Evolutionary conservation across 2,888 invertebrate genomes (phyloP).

Genomic region (Allophyes oxyacanthae): DNA sequence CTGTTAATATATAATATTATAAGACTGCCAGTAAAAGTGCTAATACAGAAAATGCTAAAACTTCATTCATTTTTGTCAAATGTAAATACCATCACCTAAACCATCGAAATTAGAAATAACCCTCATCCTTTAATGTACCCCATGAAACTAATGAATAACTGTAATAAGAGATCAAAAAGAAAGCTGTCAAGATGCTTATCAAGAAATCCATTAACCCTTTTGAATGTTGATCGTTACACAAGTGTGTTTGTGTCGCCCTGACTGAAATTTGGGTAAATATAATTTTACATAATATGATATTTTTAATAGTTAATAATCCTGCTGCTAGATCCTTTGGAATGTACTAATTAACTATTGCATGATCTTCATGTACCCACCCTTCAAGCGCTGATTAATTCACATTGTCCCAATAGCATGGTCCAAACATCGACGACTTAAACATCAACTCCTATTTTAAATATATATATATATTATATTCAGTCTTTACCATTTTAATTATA

Average conservation of each 20-base stretch:
- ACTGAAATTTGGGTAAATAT: conserved; percentile 88
- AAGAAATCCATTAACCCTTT: conserved; percentile 77
- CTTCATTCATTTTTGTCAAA: conserved; percentile 64
- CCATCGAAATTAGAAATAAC: conserved; percentile 52
- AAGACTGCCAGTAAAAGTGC: conserved; percentile 9
- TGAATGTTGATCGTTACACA: conserved; percentile 80
- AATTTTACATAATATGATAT: conserved; percentile 81
- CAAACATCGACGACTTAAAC: conserved; percentile 58
- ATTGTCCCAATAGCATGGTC: conserved; percentile 78
- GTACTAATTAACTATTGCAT: conserved; percentile 86
- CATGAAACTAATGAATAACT: conserved; percentile 58
- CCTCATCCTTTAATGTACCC: conserved; percentile 53
- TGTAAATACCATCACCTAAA: conserved; percentile 48
- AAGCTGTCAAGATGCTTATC: conserved; percentile 89
- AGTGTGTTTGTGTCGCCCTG: conserved; percentile 87
- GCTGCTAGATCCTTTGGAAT: conserved; percentile 85
- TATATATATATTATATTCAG: too few species aligned
- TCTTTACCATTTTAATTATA: conserved; percentile 53
- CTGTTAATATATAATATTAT: conserved; percentile 14
- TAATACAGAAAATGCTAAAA: conserved; percentile 9
- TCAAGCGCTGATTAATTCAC: conserved; percentile 70
- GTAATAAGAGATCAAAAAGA: conserved; percentile 70
- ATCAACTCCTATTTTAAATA: conserved; percentile 38
- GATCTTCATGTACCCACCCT: conserved; percentile 81
- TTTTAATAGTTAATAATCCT: conserved; percentile 80